Evolutionary conservation across 2,113 vertebrate species (phyloP).

Genomic region (Sialia sialis): DNA sequence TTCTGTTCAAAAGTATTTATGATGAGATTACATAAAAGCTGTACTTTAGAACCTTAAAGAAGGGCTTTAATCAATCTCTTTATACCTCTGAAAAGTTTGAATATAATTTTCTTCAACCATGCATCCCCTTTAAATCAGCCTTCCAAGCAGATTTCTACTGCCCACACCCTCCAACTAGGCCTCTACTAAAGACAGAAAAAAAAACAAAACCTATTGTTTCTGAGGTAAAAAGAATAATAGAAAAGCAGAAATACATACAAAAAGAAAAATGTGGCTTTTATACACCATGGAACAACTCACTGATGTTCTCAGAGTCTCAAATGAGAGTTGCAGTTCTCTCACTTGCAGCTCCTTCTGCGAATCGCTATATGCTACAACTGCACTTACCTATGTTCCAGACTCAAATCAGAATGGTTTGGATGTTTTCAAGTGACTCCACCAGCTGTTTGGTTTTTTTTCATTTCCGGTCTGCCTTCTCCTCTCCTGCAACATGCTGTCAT

Average conservation of each 20-base stretch:
- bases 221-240: background rate
- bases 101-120: background rate
- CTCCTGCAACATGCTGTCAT: background rate
- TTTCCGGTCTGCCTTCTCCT: background rate
- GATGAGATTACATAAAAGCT: background rate
- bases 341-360: background rate
- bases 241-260: background rate
- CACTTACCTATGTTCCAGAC: background rate
- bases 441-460: background rate
- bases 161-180: background rate
- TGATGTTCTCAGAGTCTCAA: background rate
- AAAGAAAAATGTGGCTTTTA: background rate
- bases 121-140: slow-evolving; percentile 4
- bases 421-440: background rate
- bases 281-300: background rate
- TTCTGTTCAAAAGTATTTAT: background rate
- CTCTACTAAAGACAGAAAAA: background rate
- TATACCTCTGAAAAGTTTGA: background rate
- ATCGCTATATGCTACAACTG: background rate
- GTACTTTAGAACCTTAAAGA: background rate
- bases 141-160: slow-evolving; percentile 12
- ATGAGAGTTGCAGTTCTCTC: background rate
- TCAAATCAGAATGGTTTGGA: background rate
- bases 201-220: background rate
- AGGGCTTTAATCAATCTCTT: background rate